These are phyloP conservation scores for Raja brachyura DNA, from an alignment of 2,113 vertebrate genomes.

Conservation along the genomic window DNA sequence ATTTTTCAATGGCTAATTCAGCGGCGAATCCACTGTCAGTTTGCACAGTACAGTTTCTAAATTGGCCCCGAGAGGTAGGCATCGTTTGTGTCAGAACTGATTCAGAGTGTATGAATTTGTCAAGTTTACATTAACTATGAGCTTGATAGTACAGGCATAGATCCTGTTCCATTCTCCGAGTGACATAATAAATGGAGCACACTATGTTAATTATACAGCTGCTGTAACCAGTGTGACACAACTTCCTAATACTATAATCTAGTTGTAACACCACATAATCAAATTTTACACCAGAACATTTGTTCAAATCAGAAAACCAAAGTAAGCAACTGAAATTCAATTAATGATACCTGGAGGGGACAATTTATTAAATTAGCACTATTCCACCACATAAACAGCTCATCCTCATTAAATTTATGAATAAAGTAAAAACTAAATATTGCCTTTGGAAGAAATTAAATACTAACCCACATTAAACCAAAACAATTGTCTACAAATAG, in stretches of 20 bases:
- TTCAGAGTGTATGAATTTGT: conserved; percentile 4
- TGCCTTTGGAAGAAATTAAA: background rate
- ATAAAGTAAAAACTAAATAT: background rate
- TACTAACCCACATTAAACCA: background rate
- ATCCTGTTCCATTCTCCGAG: background rate
- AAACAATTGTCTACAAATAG: too few species aligned
- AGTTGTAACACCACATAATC: background rate
- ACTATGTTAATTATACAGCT: background rate
- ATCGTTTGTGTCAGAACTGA: background rate
- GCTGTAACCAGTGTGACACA: background rate
- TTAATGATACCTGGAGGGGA: background rate
- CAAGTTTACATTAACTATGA: conserved; percentile 33
- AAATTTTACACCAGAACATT: conserved; percentile 11
- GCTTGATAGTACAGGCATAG: background rate
- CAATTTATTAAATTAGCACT: background rate
- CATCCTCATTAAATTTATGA: background rate
- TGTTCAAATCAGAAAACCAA: background rate
- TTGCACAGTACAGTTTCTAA: background rate
- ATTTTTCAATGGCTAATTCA: conserved; percentile 29
- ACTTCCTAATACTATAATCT: background rate
- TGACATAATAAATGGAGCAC: background rate
- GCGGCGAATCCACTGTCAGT: conserved; percentile 21
- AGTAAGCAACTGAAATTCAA: background rate
- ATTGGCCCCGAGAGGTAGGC: conserved; percentile 21
- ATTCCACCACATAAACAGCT: background rate